A percentile compares a stretch with the other conserved stretches of the same genome.
These are phyloP conservation scores for Aleiodes sp. DNA, from an alignment of 1,140 invertebrate species.

Conservation along the genomic window DNA sequence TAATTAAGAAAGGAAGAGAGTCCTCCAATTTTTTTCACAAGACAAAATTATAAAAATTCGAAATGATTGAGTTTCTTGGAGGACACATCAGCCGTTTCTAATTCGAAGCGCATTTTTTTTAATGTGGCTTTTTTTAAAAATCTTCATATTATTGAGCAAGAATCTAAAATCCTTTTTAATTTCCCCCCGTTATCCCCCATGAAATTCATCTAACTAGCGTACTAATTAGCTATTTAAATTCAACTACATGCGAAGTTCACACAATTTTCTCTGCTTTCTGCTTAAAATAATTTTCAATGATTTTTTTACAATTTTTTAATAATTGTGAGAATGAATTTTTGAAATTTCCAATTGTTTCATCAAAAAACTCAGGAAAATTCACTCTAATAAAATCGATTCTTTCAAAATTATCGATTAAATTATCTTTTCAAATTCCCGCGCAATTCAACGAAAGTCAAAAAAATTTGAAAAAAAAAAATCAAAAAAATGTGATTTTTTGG, in stretches of 20 bases:
- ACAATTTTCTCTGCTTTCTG: not conserved
- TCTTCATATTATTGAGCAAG: slow-evolving; percentile 22
- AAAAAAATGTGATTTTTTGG: not conserved
- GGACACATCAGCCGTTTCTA: slow-evolving; percentile 13
- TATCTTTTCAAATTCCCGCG: too few relatives aligned
- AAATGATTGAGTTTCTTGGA: not conserved
- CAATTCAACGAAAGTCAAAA: too few relatives aligned
- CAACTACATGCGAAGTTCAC: slow-evolving; percentile 6
- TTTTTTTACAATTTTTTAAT: too few relatives aligned
- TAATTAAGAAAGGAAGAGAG: slow-evolving; percentile 1
- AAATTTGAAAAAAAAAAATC: too few relatives aligned
- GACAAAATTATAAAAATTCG: slow-evolving; percentile 2
- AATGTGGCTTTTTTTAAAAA: slow-evolving; percentile 25
- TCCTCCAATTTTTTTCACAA: not conserved
- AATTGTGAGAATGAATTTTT: too few relatives aligned
- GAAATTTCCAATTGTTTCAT: too few relatives aligned
- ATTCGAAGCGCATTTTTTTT: slow-evolving; percentile 31
- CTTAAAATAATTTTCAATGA: too few relatives aligned
- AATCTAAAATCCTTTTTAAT: slow-evolving; percentile 25
- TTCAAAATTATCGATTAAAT: too few relatives aligned
- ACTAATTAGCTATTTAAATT: slow-evolving; percentile 29
- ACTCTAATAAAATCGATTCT: too few relatives aligned
- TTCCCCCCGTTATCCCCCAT: not conserved
- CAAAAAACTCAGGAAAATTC: too few relatives aligned
- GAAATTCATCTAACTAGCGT: slow-evolving; percentile 6